Conservation (phyloP, 2,888 invertebrate genomes). For the Trissolcus brochymenae region DNA sequence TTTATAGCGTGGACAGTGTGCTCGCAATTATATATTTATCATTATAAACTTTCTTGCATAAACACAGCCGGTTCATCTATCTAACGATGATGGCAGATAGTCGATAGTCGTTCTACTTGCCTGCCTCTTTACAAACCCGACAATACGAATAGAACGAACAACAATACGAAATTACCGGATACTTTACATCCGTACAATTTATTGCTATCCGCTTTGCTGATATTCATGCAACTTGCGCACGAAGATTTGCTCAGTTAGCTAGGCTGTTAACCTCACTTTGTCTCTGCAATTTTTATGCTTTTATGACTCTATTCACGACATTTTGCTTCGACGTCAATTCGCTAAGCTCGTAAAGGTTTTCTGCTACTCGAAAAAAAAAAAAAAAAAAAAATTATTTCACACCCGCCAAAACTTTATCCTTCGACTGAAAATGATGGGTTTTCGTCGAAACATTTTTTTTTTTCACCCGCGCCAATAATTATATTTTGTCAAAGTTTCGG, state of each 20-base stretch:
- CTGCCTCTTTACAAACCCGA: constrained; percentile 66
- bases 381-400: background rate
- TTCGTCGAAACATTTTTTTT: background rate
- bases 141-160: constrained; percentile 62
- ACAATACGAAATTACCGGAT: constrained; percentile 74
- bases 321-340: constrained; percentile 36
- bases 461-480: background rate
- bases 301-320: constrained; percentile 55
- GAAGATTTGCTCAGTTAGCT: constrained; percentile 59
- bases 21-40: constrained; percentile 55
- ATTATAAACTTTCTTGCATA: constrained; percentile 53
- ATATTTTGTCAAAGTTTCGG: too few relatives aligned
- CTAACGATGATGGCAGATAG: constrained; percentile 61
- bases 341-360: too few relatives aligned
- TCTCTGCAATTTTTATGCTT: constrained; percentile 57
- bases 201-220: constrained; percentile 63
- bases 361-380: constrained; percentile 23
- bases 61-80: constrained; percentile 59
- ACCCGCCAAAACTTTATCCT: background rate
- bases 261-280: constrained; percentile 58
- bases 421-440: background rate
- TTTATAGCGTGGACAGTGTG: constrained; percentile 31
- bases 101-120: constrained; percentile 67
- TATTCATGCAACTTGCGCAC: constrained; percentile 58
- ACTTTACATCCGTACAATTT: constrained; percentile 73